Percentiles rank a stretch among this genome's conserved stretches.
These are phyloP conservation scores for Tachycineta bicolor DNA, from an alignment of 2,113 vertebrate species.

Conservation along the genomic window DNA sequence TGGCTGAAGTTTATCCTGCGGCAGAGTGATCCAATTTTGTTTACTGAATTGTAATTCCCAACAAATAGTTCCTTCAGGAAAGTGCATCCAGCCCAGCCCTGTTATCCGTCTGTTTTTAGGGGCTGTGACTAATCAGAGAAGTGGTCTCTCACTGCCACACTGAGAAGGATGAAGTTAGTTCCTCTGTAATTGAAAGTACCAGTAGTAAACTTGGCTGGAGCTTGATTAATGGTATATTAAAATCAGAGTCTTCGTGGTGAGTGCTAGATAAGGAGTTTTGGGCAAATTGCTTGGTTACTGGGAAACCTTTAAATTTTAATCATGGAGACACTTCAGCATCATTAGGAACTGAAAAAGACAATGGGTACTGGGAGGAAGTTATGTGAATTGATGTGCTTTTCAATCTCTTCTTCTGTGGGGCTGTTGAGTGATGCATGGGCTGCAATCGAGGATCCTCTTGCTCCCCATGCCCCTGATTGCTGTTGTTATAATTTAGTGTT, in stretches of 20 bases:
- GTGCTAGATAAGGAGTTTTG: slow-evolving; percentile 81
- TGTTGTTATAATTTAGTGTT: slow-evolving; percentile 80
- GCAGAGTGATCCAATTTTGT: slow-evolving; percentile 2
- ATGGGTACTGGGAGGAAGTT: slow-evolving; percentile 70
- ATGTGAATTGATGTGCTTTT: slow-evolving; percentile 74
- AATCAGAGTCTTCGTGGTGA: slow-evolving; percentile 80
- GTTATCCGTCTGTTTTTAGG: slow-evolving; percentile 35
- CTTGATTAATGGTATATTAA: slow-evolving; percentile 85
- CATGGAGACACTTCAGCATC: slow-evolving; percentile 80
- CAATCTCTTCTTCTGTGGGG: slow-evolving; percentile 62
- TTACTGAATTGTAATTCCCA: background rate
- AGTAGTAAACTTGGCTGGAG: slow-evolving; percentile 79
- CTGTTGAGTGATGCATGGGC: slow-evolving; percentile 65
- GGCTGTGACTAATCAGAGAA: slow-evolving; percentile 63
- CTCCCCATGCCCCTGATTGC: slow-evolving; percentile 82
- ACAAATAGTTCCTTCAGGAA: slow-evolving; percentile 5
- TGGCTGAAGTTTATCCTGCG: background rate
- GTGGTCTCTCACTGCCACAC: slow-evolving; percentile 19
- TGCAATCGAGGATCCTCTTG: slow-evolving; percentile 73
- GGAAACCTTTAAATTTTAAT: slow-evolving; percentile 83
- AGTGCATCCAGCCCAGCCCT: background rate
- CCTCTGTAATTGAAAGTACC: slow-evolving; percentile 73
- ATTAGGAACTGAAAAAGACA: slow-evolving; percentile 77
- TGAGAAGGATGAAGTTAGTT: slow-evolving; percentile 60
- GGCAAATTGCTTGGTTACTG: slow-evolving; percentile 81